Base-by-base conservation (phyloP, 2,113 vertebrate genomes). In the Tragelaphus scriptus region DNA sequence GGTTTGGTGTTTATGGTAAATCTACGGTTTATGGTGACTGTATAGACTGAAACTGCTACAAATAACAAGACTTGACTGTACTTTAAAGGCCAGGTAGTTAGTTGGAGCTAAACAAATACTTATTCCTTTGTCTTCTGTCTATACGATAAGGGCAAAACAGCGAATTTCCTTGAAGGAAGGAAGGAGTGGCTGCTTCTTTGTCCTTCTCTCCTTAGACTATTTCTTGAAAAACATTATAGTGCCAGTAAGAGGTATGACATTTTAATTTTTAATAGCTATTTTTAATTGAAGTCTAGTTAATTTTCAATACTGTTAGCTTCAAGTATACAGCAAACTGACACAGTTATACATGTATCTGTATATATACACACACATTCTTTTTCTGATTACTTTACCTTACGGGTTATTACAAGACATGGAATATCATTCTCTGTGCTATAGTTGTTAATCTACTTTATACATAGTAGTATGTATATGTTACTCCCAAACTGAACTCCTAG, bases 41-140 rank as follows among this genome's bases (percentile, higher is more conserved):
- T 25, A 88, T 30, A 85, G 28, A 93, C 44, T 11, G 32, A 63
- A 80, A 51, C 25, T 88, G 40, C 12, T 9, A 19, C 3, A 51
- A 90, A 84, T 51, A 82, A 55, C 56, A 44, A 88, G 68, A 88
- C 58, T 1, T 88, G 53, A 47, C 58, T 90, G 4, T 63, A 82
- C 55, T 81, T 23, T 82, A 65, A 95, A 86, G 85, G 49, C 26
- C 47, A 88, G 40, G 30, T 68, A 68, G 32, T 91, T 92, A 82
- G 19, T 26, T 90, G 51, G 26, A 58, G 14, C 49, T 55, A 82
- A 94, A 44, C 61, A 95, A 59, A 55, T 82, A 89, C 26, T 36
- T 49, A 75, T 28, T 89, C 12, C n/a, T 94, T 98, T 89, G 55
- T 85, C 32, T 91, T 85, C 85, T 93, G 14, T 93, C 49, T 65